Evolutionary conservation across 1,140 invertebrate species (phyloP), one percentile per base, ranked within the genome.

Genomic region (Drosophila bifasciata): DNA sequence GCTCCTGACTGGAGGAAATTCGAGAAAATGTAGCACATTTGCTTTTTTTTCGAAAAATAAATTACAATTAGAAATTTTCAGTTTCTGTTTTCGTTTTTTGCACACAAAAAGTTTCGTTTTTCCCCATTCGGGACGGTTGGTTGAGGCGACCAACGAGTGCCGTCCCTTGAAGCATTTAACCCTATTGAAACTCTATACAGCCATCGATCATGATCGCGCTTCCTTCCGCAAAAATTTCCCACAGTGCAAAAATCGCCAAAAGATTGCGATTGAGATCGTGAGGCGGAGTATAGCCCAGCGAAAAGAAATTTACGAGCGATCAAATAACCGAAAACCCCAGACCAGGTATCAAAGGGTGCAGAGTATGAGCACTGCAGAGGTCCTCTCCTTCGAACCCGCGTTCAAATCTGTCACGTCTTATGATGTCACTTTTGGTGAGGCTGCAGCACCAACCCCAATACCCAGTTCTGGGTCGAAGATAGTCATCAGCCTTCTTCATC

Each of bases 321-420:
- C 86, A 63, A 81, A 90, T 89, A 89, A 79, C 81, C 71, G 49
- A 43, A 51, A 36, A 48, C 40, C 51, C 36, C 32, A 19, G 40
- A 44, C 73, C 72, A 78, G 85, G 85, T 81, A 89, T 89, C 68
- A 90, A 90, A 90, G 88, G 88, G 88, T 90, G 88, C 88, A 79
- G 61, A 81, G 61, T 62, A 41, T n/a, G 16, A 80, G 57, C 76
- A 64, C 64, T 60, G 77, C 76, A 70, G 66, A 78, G 77, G 77
- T 85, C 72, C 74, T 86, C 55, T 32, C 21, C 55, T 39, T 41
- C 48, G 50, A 32, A 53, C 58, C 50, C 56, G 68, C 59, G 81
- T 70, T 86, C 68, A 77, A 80, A 89, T 81, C 57, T 89, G 79
- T 85, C 85, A 79, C 85, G 67, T 89, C 85, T 89, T 89, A 89